phyloP scores from a whole-genome alignment of 2,797 vertebrate species.

The Lithobates sylvaticus region DNA sequence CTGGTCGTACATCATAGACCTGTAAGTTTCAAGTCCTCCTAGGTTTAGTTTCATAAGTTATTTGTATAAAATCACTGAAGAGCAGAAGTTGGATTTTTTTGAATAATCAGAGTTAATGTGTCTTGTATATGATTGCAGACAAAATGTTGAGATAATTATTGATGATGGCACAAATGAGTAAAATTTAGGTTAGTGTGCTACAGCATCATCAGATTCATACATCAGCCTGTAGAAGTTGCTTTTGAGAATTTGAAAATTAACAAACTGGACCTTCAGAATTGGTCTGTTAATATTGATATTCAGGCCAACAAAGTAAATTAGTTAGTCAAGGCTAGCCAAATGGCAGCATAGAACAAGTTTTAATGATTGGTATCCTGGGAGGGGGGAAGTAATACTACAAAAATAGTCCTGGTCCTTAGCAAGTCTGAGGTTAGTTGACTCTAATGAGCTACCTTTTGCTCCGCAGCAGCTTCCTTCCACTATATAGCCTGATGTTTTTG shows the following conservation, averaged over 20 bases:
- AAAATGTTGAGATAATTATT: not conserved
- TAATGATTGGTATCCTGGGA: not conserved
- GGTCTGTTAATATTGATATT: not conserved
- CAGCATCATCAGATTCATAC: not conserved
- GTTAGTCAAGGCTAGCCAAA: not conserved
- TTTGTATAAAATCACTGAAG: not conserved
- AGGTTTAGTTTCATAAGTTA: not conserved
- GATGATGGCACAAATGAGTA: not conserved
- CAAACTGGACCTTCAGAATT: not conserved
- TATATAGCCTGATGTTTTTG: slow-evolving; percentile 84
- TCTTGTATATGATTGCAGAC: not conserved
- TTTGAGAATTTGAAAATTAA: not conserved
- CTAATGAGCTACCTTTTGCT: slow-evolving; percentile 86
- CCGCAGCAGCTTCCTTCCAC: slow-evolving; percentile 81
- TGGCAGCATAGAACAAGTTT: not conserved
- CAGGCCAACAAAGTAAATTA: not conserved
- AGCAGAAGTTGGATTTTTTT: not conserved
- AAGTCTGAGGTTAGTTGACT: slow-evolving; percentile 73
- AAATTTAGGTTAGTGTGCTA: not conserved
- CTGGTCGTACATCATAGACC: slow-evolving; percentile 3
- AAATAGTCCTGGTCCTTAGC: slow-evolving; percentile 61
- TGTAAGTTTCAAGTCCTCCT: slow-evolving; percentile 1
- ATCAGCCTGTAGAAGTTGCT: not conserved
- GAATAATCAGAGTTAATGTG: not conserved
- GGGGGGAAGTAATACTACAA: not conserved